Base-by-base conservation (phyloP, 1,140 invertebrate genomes). In the Calephelis nemesis region DNA sequence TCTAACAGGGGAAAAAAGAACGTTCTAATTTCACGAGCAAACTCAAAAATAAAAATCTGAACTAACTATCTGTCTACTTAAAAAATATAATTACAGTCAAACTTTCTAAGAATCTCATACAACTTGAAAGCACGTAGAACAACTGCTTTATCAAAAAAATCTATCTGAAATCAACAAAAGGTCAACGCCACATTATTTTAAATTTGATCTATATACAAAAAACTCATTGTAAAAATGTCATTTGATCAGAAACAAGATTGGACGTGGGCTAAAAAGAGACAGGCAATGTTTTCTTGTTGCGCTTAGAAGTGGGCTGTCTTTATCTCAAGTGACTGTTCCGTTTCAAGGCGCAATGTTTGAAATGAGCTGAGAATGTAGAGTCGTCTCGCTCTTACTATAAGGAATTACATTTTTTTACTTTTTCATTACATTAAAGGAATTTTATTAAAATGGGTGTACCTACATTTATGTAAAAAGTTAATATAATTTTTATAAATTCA, bases 191-290 rank as follows among this genome's bases (percentile, higher is more conserved):
- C 74, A 80, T 83, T 84, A 83, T 84, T 84, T 79, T 76, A 82
- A 82, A 82, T 73, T 83, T 84, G 86, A 85, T 89, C 88, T 88
- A 86, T 86, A 90, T 90, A 85, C 84, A 86, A 84, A 85, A 68
- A 73, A 69, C 15, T 8, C 42, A 52, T 54, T 12, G 48, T 45
- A 54, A 52, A 15, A 42, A 42, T 40, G 58, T 47, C 12, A 62
- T 48, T 49, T 62, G 60, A 15, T 68, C 60, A 10, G 30, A 45
- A 19, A 30, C 13, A 30, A 40, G 12, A n/a, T 15, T 63, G 10
- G 7, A 60, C 39, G 12, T 63, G 50, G 10, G 58, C 7, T 10
- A 9, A 60, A 63, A n/a, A 69, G 42, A 64, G 62, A 72, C 45
- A 42, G 40, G 66, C 66, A 75, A 64, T 30, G 30, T 83, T 74